Evolutionary conservation across 2,797 vertebrate species (phyloP).

Genomic region (Muscicapa striata): DNA sequence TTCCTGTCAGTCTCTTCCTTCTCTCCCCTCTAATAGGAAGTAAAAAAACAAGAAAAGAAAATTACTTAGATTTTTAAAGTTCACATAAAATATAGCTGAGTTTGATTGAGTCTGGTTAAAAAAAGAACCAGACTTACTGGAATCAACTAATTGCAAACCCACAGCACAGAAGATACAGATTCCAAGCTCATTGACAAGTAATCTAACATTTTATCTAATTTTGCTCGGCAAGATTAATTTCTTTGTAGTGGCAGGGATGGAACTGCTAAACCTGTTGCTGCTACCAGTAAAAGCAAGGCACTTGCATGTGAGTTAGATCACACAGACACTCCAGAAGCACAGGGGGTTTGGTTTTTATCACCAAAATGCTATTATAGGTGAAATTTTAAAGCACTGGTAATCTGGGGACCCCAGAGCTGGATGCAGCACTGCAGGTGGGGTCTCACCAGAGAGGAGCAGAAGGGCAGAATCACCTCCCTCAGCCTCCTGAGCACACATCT

Average conservation of each 20-base stretch:
- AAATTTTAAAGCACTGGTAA: neutral
- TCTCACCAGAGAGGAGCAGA: neutral
- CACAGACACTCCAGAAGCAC: neutral
- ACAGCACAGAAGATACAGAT: neutral
- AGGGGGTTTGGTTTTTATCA: neutral
- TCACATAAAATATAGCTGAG: neutral
- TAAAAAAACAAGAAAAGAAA: neutral
- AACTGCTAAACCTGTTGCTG: neutral
- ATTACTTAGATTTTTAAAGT: neutral
- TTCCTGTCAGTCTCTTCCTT: slow-evolving; percentile 80
- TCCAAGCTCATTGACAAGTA: neutral
- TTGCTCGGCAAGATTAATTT: neutral
- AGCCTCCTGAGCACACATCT: neutral
- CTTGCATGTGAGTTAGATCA: neutral
- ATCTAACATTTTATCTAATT: neutral
- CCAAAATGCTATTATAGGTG: neutral
- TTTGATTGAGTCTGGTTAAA: neutral
- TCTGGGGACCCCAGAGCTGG: neutral
- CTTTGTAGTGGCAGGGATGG: neutral
- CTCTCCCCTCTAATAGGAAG: slow-evolving; percentile 72
- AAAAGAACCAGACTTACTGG: neutral
- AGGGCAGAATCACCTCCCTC: neutral
- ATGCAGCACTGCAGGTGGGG: neutral
- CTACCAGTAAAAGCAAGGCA: neutral
- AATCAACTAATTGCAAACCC: neutral